A percentile compares a stretch with the other conserved stretches of the same genome.
Conservation (phyloP, 2,113 vertebrate species). For the rabbit (Oryctolagus cuniculus) region mOryCun1.1 NC_091445.1:11787001-11787500, state of each 20-base stretch:
- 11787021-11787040: too few relatives aligned
- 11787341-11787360: conserved; percentile 68
- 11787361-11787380: conserved; percentile 59
- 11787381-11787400: conserved; percentile 72
- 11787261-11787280: not conserved
- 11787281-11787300: not conserved
- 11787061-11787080: too few relatives aligned
- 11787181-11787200: too few relatives aligned
- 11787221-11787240: not conserved
- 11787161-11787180: too few relatives aligned
- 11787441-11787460: conserved; percentile 65
- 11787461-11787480: conserved; percentile 24
- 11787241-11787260: not conserved
- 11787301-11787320: conserved; percentile 51
- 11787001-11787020: too few relatives aligned
- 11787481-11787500: conserved; percentile 22
- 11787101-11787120: too few relatives aligned
- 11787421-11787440: conserved; percentile 76
- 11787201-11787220: not conserved
- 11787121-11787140: too few relatives aligned
- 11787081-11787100: too few relatives aligned
- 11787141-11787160: too few relatives aligned
- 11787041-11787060: too few relatives aligned
- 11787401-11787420: conserved; percentile 64
- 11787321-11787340: conserved; percentile 54